Evolutionary conservation across 2,888 invertebrate genomes (phyloP), one percentile per base, ranked within the genome.

Genomic region (Hirtodrosophila histrioides): DNA sequence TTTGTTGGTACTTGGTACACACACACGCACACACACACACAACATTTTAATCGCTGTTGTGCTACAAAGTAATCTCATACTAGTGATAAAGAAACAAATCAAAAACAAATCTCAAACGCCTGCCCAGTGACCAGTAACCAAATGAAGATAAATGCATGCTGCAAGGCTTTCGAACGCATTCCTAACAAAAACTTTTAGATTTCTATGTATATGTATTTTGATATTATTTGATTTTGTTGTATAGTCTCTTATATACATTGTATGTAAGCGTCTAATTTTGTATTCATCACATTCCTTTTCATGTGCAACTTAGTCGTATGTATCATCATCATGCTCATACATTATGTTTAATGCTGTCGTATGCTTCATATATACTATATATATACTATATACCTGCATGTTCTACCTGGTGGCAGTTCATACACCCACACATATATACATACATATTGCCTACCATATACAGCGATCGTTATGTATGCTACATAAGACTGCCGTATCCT

Each of bases 91-190:
- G 27, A 41, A 46, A 44, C n/a, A 37, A 12, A 36, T 43, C 17
- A 9, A 29, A 24, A 40, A 24, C 44, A 48, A 58, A 43, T 55
- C 60, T 70, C 49, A 54, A 50, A 31, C 62, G 36, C 35, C 62
- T 74, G 53, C 58, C 53, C 43, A 75, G 54, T 70, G 57, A 53
- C 40, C 49, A 66, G 50, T 46, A 39, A 45, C 55, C 55, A 61
- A 44, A 51, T n/a, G n/a, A n/a, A n/a, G 24, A 55, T 12, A 56
- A 58, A 60, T 65, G 87, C 81, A 86, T 86, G 70, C 29, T 75
- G 62, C 58, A 60, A 62, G 65, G 69, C 78, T 84, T 69, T 33
- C 43, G 8, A 68, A 54, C 41, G 44, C 68, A 72, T 75, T 68
- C 51, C 46, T 12, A 58, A 66, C 56, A 56, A 45, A 58, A 43